Evolutionary conservation across 2,797 vertebrate genomes (phyloP), one percentile per base, ranked within the genome.

Genomic region (Coranthus polyacanthus): DNA sequence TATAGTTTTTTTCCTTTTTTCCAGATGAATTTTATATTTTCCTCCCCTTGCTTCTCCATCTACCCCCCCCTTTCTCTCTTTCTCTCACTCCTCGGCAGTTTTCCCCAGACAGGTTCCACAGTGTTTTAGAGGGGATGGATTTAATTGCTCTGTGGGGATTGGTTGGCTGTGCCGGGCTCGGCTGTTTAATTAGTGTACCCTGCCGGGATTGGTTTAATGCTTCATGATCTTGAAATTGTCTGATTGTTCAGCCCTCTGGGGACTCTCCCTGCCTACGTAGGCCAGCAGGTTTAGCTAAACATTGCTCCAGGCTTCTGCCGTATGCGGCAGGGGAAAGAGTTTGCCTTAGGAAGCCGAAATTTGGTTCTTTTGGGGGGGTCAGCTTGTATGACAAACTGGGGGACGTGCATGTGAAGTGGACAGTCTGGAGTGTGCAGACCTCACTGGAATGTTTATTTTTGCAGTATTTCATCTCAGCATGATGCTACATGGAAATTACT

Each of bases 81-180:
- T 65, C 84, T 79, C 83, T 87, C 84, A 60, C 87, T 91, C 86
- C 85, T 87, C 84, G 36, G 86, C 78, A 83, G 89, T 94, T 96
- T 95, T 97, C 96, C 96, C 97, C 92, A 97, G 96, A 98, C 95
- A 90, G 94, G 92, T 92, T 96, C 94, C 94, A 94, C 94, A 96
- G 96, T 98, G 95, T 97, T 99, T 99, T 98, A 98, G 97, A 97
- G 95, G 97, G 96, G 96, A 98, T 98, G 95, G 96, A 97, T 98
- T 99, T 99, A 99, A 99, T 99, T 99, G 97, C 97, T 98, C 98
- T 97, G 95, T 96, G 94, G 97, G 98, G 97, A 98, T 96, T 96
- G 96, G 96, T 95, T 98, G 97, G 95, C 96, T 96, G 96, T 96
- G 97, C 96, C 94, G 96, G 96, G 97, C 96, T 97, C 96, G 96